A percentile compares a stretch with the other conserved stretches of the same genome.
phyloP scores from a whole-genome alignment of 53 echinoderm and acorn worm species.

The Mesocentrotus franciscanus region DNA sequence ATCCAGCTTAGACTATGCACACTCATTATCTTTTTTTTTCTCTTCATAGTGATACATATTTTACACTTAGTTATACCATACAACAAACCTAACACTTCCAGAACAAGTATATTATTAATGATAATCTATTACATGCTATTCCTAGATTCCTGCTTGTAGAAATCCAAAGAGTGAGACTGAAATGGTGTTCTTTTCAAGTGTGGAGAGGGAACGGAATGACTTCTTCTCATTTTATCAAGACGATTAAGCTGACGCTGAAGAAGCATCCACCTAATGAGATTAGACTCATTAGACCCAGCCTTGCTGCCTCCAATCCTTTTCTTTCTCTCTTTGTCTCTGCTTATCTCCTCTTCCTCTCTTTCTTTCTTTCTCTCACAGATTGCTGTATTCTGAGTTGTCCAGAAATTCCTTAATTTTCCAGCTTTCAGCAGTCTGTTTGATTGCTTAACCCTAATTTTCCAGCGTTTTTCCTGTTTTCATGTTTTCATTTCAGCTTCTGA shows the following conservation, averaged over 20 bases:
- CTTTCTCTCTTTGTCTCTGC: background rate
- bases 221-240: constrained; percentile 60
- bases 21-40: no score
- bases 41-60: no score
- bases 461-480: background rate
- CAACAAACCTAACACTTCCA: background rate
- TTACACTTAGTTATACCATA: background rate
- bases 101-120: background rate
- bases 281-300: constrained; percentile 57
- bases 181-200: background rate
- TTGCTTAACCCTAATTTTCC: constrained; percentile 32
- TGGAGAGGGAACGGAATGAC: constrained; percentile 39
- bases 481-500: background rate
- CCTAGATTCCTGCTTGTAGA: background rate
- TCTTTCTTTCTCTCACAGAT: constrained; percentile 9
- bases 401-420: background rate
- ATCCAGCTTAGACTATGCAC: no score
- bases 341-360: no score
- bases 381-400: background rate
- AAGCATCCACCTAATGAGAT: constrained; percentile 36
- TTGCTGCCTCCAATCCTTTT: constrained; percentile 39
- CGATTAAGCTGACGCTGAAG: constrained; percentile 52
- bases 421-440: constrained; percentile 38
- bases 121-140: background rate
- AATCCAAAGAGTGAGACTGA: background rate